Conservation (phyloP, 2,113 vertebrate species). For the Willisornis vidua region DNA sequence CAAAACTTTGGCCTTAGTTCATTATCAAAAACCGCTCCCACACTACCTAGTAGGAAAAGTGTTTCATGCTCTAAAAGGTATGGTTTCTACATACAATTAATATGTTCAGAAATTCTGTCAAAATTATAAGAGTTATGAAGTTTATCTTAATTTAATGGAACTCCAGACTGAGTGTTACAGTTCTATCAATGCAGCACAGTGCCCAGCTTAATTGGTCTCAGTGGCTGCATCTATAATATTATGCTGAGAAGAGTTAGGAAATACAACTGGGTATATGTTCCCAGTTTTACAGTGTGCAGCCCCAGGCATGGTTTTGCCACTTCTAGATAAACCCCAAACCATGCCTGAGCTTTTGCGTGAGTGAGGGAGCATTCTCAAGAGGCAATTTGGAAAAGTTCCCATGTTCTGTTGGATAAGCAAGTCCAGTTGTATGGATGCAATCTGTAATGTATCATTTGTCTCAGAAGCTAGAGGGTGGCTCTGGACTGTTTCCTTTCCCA, state of each 20-base stretch:
- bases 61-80: neutral
- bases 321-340: neutral
- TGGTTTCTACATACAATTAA: neutral
- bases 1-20: neutral
- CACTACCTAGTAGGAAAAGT: neutral
- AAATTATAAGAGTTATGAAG: neutral
- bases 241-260: neutral
- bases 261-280: fast-evolving
- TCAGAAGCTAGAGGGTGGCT: neutral
- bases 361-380: neutral
- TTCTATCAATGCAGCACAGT: neutral
- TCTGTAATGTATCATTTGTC: neutral
- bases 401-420: neutral
- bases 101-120: neutral
- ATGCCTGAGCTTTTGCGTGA: neutral
- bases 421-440: neutral
- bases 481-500: neutral
- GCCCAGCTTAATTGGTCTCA: neutral
- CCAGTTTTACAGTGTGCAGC: neutral
- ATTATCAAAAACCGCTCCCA: neutral
- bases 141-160: neutral
- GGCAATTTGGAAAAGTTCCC: neutral
- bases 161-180: neutral
- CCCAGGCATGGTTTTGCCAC: neutral
- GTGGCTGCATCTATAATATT: neutral